Evolutionary conservation across 1,140 invertebrate species (phyloP).

Genomic region (Drosophila arizonae): DNA sequence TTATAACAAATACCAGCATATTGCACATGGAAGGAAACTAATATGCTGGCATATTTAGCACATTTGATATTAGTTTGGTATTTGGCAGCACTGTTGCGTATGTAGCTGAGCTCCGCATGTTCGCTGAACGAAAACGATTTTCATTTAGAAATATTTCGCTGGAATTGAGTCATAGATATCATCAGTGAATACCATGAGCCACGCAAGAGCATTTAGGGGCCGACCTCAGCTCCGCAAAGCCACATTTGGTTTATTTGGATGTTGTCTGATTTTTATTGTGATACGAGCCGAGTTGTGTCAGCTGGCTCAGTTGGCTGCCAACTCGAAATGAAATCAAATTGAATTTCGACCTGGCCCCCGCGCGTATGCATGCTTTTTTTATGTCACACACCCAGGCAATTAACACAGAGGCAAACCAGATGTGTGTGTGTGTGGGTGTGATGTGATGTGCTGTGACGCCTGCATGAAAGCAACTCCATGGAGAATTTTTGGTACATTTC

Average conservation of each 20-base stretch:
- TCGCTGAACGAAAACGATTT: too few species aligned
- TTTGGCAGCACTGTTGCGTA: neutral
- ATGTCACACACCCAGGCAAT: constrained; percentile 60
- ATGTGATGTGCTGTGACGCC: constrained; percentile 12
- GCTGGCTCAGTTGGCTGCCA: constrained; percentile 20
- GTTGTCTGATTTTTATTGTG: constrained; percentile 46
- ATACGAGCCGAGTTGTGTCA: constrained; percentile 24
- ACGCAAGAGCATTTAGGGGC: constrained; percentile 16
- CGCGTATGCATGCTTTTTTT: constrained; percentile 51
- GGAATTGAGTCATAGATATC: neutral
- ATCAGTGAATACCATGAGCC: neutral
- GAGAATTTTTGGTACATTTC: constrained; percentile 61
- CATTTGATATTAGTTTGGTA: neutral
- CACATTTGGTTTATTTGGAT: constrained; percentile 57
- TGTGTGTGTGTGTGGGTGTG: constrained; percentile 12
- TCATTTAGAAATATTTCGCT: neutral
- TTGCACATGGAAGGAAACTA: too few species aligned
- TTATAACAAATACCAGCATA: too few species aligned
- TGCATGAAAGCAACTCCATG: constrained; percentile 55
- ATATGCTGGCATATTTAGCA: neutral
- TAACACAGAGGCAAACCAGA: constrained; percentile 54
- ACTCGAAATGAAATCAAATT: constrained; percentile 68
- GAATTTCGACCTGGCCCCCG: constrained; percentile 44
- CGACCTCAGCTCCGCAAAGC: neutral
- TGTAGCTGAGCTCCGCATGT: too few species aligned